Conservation (phyloP, 2,113 vertebrate species). For the Ginglymostoma cirratum region DNA sequence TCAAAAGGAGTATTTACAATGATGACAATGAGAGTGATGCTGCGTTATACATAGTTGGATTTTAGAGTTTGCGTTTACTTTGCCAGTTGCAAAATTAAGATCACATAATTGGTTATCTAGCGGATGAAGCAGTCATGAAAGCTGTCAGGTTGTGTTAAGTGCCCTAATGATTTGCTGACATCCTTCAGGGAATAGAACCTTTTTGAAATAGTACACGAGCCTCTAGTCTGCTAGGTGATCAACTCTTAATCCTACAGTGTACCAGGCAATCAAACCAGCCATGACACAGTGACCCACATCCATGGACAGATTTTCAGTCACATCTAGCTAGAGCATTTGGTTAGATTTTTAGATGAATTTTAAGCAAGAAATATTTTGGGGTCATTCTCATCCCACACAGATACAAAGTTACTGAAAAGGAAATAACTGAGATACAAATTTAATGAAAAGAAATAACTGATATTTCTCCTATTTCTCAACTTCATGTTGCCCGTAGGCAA, state of each 20-base stretch:
- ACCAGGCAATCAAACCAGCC: background rate
- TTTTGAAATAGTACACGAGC: background rate
- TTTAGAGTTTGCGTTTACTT: background rate
- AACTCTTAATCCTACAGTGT: background rate
- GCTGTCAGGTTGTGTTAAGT: background rate
- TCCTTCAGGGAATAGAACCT: background rate
- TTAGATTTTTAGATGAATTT: background rate
- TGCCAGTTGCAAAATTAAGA: background rate
- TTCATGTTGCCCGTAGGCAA: background rate
- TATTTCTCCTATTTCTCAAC: background rate
- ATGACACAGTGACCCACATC: too few relatives aligned
- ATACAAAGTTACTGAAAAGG: background rate
- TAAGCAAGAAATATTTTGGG: background rate
- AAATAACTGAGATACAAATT: background rate
- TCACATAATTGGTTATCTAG: background rate
- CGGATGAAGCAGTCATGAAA: background rate
- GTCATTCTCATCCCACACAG: background rate
- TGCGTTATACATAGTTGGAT: background rate
- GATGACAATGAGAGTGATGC: background rate
- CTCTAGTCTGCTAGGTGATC: background rate
- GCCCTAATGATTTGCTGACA: background rate
- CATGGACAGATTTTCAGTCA: background rate
- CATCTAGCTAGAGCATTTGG: background rate
- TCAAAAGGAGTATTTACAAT: background rate
- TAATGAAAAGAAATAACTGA: background rate